phyloP scores from a whole-genome alignment of 2,113 vertebrate species.

The Ceyx margarethae region DNA sequence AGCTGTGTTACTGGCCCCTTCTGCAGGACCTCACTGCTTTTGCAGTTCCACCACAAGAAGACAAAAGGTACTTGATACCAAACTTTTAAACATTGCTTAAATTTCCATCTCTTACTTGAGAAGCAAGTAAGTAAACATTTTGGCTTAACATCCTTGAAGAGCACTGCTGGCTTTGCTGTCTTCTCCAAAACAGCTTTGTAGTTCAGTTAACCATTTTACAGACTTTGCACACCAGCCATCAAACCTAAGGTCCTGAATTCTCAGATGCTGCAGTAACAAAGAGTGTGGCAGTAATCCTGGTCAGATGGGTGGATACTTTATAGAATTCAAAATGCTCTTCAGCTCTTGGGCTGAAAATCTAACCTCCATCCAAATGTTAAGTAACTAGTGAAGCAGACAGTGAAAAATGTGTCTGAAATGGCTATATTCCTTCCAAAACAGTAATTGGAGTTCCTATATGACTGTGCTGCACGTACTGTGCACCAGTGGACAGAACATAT shows the following conservation, averaged over 20 bases:
- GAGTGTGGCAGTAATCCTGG: neutral
- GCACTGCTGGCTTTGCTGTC: neutral
- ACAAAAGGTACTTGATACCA: neutral
- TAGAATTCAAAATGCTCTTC: neutral
- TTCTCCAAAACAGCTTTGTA: neutral
- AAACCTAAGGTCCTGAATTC: neutral
- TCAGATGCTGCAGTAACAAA: neutral
- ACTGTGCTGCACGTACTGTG: neutral
- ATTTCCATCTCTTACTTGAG: neutral
- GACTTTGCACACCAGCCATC: neutral
- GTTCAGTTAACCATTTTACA: neutral
- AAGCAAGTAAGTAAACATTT: neutral
- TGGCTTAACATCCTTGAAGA: neutral
- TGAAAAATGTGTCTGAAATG: neutral
- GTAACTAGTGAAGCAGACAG: neutral
- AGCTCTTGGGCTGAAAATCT: neutral
- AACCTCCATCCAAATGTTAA: neutral
- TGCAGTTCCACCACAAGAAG: neutral
- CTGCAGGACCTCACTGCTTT: neutral
- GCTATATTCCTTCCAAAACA: neutral
- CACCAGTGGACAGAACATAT: neutral
- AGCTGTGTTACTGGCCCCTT: fast-evolving
- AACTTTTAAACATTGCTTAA: neutral
- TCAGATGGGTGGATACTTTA: neutral
- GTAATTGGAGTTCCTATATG: neutral